Evolutionary conservation across 2,113 vertebrate species (phyloP).

Genomic region (Syrmaticus mikado): DNA sequence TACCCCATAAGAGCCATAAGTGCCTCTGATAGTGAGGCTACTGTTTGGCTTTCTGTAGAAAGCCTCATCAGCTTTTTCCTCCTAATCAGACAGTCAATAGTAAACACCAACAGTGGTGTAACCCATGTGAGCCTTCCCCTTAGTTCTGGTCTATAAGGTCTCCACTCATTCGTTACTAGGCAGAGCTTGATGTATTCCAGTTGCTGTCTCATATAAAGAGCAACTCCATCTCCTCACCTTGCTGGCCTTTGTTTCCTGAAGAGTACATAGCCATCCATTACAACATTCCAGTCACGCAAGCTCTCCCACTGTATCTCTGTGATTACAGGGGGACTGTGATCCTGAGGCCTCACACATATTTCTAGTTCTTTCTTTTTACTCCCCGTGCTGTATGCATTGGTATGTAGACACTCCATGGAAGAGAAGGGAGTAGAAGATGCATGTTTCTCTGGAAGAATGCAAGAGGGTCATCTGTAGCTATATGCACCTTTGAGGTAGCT

Average conservation of each 20-base stretch:
- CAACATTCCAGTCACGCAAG: not conserved
- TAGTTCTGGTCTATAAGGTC: too few relatives aligned
- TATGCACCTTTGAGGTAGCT: not conserved
- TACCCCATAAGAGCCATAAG: too few relatives aligned
- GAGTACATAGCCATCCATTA: not conserved
- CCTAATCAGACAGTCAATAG: too few relatives aligned
- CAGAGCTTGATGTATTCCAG: too few relatives aligned
- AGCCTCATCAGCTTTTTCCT: too few relatives aligned
- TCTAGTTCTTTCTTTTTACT: not conserved
- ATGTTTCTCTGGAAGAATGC: not conserved
- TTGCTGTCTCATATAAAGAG: not conserved
- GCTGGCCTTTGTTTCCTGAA: too few relatives aligned
- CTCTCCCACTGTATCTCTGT: not conserved
- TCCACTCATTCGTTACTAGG: too few relatives aligned
- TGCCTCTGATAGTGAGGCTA: too few relatives aligned
- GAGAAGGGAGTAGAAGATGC: not conserved
- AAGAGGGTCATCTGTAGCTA: not conserved
- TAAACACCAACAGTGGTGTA: too few relatives aligned
- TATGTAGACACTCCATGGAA: not conserved
- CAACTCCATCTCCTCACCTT: not conserved
- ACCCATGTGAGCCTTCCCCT: too few relatives aligned
- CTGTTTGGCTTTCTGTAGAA: too few relatives aligned
- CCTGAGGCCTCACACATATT: not conserved
- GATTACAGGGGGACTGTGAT: not conserved
- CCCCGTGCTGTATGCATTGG: not conserved